These are phyloP conservation scores for Hyperoplus immaculatus DNA, from an alignment of 2,797 vertebrate species.

Conservation along the genomic window DNA sequence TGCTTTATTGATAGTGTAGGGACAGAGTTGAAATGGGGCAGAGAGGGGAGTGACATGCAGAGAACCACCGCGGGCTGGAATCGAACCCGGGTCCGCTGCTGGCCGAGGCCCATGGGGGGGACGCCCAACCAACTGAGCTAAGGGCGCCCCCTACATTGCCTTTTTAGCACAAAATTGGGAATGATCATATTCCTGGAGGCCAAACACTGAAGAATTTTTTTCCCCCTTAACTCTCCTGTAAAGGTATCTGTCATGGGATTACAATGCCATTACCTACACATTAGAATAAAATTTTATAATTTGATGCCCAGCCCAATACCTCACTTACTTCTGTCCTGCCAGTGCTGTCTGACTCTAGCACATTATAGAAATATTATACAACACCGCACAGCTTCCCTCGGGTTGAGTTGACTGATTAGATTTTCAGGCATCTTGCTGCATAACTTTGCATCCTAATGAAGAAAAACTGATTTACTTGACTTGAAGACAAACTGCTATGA, in stretches of 20 bases:
- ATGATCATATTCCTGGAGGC: neutral
- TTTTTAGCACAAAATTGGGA: neutral
- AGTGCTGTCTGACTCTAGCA: neutral
- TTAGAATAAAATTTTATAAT: neutral
- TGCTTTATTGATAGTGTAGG: no score
- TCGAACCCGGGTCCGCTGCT: no score
- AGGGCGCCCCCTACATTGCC: no score
- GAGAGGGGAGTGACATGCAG: no score
- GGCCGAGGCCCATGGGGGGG: no score
- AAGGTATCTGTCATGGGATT: neutral
- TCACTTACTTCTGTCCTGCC: neutral
- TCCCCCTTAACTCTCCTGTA: neutral
- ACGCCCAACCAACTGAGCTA: no score
- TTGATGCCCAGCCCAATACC: neutral
- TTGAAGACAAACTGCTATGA: conserved; percentile 5
- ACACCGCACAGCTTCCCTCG: conserved; percentile 2
- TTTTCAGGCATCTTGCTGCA: conserved; percentile 53
- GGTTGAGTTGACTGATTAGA: conserved; percentile 50
- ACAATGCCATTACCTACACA: neutral
- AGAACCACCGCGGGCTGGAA: no score
- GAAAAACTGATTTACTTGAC: conserved; percentile 21
- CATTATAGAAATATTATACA: conserved; percentile 32
- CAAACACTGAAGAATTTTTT: neutral
- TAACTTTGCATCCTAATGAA: conserved; percentile 64
- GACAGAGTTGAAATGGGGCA: no score